Conservation (phyloP, 2,797 vertebrate species). For the Chloroceryle amazona region DNA sequence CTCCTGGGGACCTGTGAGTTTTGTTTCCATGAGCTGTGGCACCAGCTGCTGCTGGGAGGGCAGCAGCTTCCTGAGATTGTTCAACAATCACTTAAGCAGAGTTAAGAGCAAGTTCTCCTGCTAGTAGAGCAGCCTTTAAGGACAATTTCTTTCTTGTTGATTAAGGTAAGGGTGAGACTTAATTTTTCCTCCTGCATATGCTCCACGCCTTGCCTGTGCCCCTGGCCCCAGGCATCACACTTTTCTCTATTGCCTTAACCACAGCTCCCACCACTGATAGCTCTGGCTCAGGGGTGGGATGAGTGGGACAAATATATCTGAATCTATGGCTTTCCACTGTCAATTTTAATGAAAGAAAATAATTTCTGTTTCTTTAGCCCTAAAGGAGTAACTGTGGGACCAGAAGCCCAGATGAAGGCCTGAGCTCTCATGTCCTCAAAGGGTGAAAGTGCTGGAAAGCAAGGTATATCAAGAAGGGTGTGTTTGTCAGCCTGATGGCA, state of each 20-base stretch:
- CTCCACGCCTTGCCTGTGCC: too few relatives aligned
- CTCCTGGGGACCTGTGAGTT: neutral
- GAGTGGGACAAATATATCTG: neutral
- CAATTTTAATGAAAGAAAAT: neutral
- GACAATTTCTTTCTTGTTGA: neutral
- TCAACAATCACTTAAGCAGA: neutral
- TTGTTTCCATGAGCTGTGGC: neutral
- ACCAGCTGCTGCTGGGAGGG: neutral
- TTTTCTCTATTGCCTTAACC: neutral
- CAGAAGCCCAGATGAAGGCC: neutral
- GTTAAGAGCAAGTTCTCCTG: neutral
- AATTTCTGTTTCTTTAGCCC: neutral
- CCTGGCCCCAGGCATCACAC: fast-evolving
- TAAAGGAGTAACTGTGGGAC: neutral
- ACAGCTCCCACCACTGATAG: neutral
- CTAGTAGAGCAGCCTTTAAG: neutral
- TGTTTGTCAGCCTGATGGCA: neutral
- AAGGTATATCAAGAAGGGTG: neutral
- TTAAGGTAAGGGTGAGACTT: neutral
- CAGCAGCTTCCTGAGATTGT: neutral
- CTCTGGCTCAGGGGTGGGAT: neutral
- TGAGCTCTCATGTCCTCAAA: fast-evolving
- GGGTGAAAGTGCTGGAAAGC: neutral
- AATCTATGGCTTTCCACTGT: neutral
- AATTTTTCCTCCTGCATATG: neutral